Evolutionary conservation across 1,140 invertebrate genomes (phyloP).

Genomic region (Pomacea maculata): DNA sequence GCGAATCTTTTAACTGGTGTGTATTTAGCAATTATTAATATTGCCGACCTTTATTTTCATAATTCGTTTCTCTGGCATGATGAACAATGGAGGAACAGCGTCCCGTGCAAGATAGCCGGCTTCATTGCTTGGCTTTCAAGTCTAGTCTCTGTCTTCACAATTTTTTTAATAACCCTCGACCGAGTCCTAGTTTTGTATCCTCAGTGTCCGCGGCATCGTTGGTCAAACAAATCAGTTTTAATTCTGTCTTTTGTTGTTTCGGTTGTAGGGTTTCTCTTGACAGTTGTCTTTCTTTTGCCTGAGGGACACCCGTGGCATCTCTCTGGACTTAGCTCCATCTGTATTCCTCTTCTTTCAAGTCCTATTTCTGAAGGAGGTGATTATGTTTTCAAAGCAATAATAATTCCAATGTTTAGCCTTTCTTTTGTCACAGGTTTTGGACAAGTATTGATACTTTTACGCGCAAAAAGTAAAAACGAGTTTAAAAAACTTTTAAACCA

Average conservation of each 20-base stretch:
- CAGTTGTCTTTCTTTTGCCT: background rate
- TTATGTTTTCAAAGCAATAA: conserved; percentile 31
- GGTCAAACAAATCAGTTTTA: background rate
- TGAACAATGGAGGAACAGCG: conserved; percentile 7
- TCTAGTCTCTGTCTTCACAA: conserved; percentile 16
- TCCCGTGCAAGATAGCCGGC: conserved; percentile 11
- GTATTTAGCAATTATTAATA: conserved; percentile 19
- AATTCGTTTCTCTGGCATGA: conserved; percentile 41
- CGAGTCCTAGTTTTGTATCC: background rate
- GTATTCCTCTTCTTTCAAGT: conserved; percentile 32
- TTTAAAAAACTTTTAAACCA: background rate
- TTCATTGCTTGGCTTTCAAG: conserved; percentile 23
- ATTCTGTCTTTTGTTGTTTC: background rate
- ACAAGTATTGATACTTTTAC: conserved; percentile 19
- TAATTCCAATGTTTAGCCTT: conserved; percentile 30
- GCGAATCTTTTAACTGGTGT: conserved; percentile 24
- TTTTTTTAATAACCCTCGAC: conserved; percentile 39
- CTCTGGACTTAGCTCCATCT: conserved; percentile 35
- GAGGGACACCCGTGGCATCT: conserved; percentile 22
- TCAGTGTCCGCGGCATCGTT: background rate
- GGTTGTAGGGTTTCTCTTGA: background rate
- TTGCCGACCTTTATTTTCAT: conserved; percentile 13
- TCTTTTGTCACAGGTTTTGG: conserved; percentile 34
- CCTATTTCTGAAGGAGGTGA: conserved; percentile 26
- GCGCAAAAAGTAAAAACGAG: background rate